Conservation (phyloP, 2,888 invertebrate species). For the Nephrotoma flavescens region DNA sequence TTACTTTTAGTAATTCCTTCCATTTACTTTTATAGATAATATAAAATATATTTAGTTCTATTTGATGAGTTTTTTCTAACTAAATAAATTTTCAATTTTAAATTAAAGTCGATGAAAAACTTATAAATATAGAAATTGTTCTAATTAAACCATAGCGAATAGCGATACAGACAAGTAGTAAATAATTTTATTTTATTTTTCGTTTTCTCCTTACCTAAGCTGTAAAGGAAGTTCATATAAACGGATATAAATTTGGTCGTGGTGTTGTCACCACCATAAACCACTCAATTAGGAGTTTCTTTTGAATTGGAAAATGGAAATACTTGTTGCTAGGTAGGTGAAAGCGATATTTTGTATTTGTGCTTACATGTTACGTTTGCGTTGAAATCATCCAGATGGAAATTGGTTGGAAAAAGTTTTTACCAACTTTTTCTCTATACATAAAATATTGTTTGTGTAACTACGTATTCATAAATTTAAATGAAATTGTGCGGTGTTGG, state of each 20-base stretch:
- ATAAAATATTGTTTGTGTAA: not conserved
- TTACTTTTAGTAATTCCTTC: too few relatives aligned
- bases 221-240: not conserved
- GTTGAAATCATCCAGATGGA: not conserved
- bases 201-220: too few relatives aligned
- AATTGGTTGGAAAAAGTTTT: not conserved
- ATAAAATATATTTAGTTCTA: not conserved
- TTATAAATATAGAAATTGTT: not conserved
- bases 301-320: not conserved
- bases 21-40: too few relatives aligned
- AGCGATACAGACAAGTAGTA: not conserved
- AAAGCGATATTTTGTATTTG: not conserved
- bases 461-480: not conserved
- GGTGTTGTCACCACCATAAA: not conserved
- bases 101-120: not conserved
- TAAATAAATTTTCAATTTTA: not conserved
- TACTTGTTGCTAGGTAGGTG: not conserved
- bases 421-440: not conserved
- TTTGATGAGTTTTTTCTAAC: not conserved
- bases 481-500: not conserved
- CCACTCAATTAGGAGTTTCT: not conserved
- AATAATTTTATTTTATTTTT: not conserved
- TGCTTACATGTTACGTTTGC: not conserved
- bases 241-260: not conserved
- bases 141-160: not conserved